phyloP scores from a whole-genome alignment of 2,888 invertebrate genomes.

The Caprella mutica region DNA sequence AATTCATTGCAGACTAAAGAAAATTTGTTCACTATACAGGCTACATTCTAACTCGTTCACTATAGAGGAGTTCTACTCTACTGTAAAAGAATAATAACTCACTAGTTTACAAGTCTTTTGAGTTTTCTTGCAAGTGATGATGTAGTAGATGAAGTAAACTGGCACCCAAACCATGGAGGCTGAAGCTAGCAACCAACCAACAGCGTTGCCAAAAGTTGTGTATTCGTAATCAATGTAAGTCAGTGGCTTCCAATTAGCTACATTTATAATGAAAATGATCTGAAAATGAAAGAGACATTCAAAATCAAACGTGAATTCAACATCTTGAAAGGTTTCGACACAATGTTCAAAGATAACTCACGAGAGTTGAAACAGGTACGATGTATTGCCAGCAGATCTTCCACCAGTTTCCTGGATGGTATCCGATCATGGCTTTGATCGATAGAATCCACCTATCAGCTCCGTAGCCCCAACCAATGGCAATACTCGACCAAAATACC shows the following conservation, averaged over 20 bases:
- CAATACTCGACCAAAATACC: not conserved
- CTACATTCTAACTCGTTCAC: no score
- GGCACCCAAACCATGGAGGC: not conserved
- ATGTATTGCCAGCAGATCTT: not conserved
- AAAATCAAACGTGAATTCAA: no score
- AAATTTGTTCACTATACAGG: no score
- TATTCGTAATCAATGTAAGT: not conserved
- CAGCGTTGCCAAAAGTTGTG: not conserved
- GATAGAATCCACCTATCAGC: not conserved
- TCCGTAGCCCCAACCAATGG: not conserved
- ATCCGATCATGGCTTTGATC: not conserved
- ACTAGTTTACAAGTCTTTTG: no score
- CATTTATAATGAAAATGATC: no score
- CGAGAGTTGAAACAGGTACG: not conserved
- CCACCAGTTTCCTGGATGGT: not conserved
- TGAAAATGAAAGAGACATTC: no score
- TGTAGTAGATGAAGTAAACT: not conserved
- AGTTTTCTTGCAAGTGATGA: no score
- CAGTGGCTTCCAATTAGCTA: not conserved
- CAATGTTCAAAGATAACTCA: no score
- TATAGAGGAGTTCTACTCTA: no score
- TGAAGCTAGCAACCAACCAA: not conserved
- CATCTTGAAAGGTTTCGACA: no score
- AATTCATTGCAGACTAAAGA: no score
- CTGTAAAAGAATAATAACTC: no score